Percentiles rank a stretch among this genome's conserved stretches.
These are phyloP conservation scores for Bellardia bayeri DNA, from an alignment of 2,888 invertebrate genomes.

Conservation along the genomic window DNA sequence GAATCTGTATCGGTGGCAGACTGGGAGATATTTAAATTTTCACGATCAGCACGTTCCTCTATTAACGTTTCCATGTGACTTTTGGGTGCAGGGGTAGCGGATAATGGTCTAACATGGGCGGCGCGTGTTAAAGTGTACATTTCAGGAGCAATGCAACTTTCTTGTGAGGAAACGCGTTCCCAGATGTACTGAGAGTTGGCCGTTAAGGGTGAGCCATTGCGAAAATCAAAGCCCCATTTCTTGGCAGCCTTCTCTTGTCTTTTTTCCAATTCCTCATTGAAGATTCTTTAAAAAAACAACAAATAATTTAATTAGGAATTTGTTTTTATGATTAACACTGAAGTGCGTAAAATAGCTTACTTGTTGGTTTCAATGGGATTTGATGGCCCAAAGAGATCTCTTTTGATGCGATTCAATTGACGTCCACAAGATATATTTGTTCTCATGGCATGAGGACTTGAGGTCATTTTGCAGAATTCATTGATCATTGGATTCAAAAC, in stretches of 20 bases:
- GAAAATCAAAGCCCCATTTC: constrained; percentile 84
- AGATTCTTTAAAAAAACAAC: constrained; percentile 75
- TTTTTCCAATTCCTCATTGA: constrained; percentile 81
- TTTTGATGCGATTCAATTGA: constrained; percentile 82
- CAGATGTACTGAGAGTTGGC: constrained; percentile 80
- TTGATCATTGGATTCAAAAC: constrained; percentile 81
- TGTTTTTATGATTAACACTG: not conserved
- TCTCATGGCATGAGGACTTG: constrained; percentile 75
- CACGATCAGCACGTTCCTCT: constrained; percentile 82
- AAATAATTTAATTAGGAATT: not conserved
- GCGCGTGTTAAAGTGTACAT: constrained; percentile 84
- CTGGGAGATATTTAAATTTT: constrained; percentile 77
- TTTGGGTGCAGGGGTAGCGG: constrained; percentile 68
- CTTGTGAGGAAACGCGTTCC: constrained; percentile 82
- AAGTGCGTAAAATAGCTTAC: constrained; percentile 77
- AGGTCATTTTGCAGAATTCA: constrained; percentile 81
- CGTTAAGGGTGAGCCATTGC: constrained; percentile 80
- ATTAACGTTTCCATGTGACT: constrained; percentile 79
- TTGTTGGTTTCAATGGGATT: constrained; percentile 79
- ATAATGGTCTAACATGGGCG: constrained; percentile 81
- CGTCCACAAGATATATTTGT: constrained; percentile 79
- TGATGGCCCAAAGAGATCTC: constrained; percentile 82
- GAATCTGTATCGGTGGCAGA: constrained; percentile 79
- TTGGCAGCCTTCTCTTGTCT: constrained; percentile 87
- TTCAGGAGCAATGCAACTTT: constrained; percentile 81